Percentiles rank a stretch among this genome's conserved stretches.
These are phyloP conservation scores for Electrophaes corylata DNA, from an alignment of 2,888 invertebrate genomes.

Conservation along the genomic window DNA sequence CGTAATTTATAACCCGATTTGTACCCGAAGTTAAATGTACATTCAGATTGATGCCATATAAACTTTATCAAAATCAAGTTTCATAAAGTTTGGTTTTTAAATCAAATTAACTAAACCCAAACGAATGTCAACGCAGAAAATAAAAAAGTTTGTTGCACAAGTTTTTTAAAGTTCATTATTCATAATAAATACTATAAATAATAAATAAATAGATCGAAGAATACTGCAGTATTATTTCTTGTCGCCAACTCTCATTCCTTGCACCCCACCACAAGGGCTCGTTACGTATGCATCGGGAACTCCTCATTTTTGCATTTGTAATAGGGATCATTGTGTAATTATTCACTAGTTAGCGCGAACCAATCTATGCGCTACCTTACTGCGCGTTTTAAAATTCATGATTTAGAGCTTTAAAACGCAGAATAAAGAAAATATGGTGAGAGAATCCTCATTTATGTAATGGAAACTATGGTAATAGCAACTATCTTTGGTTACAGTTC, in stretches of 20 bases:
- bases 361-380: slow-evolving; percentile 60
- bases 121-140: too few relatives aligned
- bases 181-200: too few relatives aligned
- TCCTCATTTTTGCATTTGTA: slow-evolving; percentile 81
- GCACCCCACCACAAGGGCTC: slow-evolving; percentile 49
- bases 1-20: too few relatives aligned
- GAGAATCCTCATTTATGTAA: slow-evolving; percentile 25
- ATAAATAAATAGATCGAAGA: too few relatives aligned
- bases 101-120: too few relatives aligned
- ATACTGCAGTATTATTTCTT: too few relatives aligned
- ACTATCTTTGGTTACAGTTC: slow-evolving; percentile 29
- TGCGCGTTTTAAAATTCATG: slow-evolving; percentile 55
- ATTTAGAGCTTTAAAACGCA: slow-evolving; percentile 24
- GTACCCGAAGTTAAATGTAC: too few relatives aligned
- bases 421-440: slow-evolving; percentile 16
- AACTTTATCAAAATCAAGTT: too few relatives aligned
- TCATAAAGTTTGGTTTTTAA: too few relatives aligned
- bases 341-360: slow-evolving; percentile 76
- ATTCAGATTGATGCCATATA: too few relatives aligned
- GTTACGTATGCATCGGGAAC: slow-evolving; percentile 75
- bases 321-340: slow-evolving; percentile 81
- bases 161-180: too few relatives aligned
- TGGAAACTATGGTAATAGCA: slow-evolving; percentile 38
- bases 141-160: too few relatives aligned
- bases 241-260: slow-evolving; percentile 42